Evolutionary conservation across 2,113 vertebrate species (phyloP), one percentile per base, ranked within the genome.

Genomic region (Aphelocoma coerulescens): DNA sequence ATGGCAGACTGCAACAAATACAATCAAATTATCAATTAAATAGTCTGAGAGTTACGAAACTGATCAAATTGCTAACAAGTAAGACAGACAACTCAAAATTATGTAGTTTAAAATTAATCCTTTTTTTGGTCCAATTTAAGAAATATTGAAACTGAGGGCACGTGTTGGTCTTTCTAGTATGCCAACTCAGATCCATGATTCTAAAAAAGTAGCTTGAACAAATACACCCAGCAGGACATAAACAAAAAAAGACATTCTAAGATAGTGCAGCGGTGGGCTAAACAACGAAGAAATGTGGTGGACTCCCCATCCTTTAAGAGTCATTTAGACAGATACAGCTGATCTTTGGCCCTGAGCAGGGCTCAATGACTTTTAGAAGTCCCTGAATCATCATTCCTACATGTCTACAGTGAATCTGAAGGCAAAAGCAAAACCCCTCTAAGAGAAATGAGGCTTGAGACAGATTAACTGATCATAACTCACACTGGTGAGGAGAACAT

Each of bases 1-100:
- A 71, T 96, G 94, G 88, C 93, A 97, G 75, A 78, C 65, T 90
- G 20, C 51, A 88, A 86, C 85, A 77, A 84, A 67, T n/a, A 11
- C 14, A 90, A 52, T 1, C 27, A 19, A 74, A 91, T 59, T 57
- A 69, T 13, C 26, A 48, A 62, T 27, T 0, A 83, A 55, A 76
- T 55, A 62, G 8, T 62, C n/a, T 68, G 62, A 74, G 24, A 48
- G 26, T 62, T 48, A 68, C 2, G 3, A 79, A 28, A 69, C 20
- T 37, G 10, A 73, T 33, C 49, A 82, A 51, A 85, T 32, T 7
- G 1, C 8, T 72, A 85, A 44, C 13, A 41, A 82, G 11, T 51
- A 62, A 73, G 39, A 10, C 65, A 71, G 11, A 55, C 8, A 66
- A 59, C 26, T 73, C 51, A 59, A 71, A 85, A 85, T 30, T 11